phyloP scores from a whole-genome alignment of 1,140 invertebrate species.

The Pantala flavescens region DNA sequence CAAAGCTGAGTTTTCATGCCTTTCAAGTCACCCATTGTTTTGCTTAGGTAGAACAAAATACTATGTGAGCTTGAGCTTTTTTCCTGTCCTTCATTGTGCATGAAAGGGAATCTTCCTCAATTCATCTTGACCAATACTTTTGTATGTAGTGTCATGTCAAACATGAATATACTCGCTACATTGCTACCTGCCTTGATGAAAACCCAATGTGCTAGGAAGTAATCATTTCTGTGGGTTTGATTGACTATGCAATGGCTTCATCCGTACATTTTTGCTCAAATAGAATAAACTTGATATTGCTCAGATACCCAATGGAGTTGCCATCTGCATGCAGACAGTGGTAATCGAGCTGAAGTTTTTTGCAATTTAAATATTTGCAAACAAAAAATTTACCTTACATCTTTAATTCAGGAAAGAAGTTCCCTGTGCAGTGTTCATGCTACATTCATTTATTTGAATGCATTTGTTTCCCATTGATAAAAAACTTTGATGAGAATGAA shows the following conservation, averaged over 20 bases:
- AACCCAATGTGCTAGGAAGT: neutral
- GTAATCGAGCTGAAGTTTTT: too few relatives aligned
- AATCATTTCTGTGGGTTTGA: neutral
- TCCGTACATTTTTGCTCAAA: neutral
- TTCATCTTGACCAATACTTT: neutral
- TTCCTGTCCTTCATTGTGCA: neutral
- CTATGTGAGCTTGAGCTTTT: neutral
- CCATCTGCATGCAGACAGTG: too few relatives aligned
- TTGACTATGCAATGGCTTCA: neutral
- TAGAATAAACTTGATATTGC: neutral
- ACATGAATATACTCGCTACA: neutral
- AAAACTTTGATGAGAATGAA: too few relatives aligned
- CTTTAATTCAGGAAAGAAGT: too few relatives aligned
- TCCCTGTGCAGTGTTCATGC: too few relatives aligned
- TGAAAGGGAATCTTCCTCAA: neutral
- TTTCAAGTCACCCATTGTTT: neutral
- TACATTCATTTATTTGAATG: too few relatives aligned
- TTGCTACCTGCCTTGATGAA: neutral
- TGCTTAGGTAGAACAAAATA: neutral
- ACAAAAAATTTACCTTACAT: too few relatives aligned
- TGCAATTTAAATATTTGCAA: too few relatives aligned
- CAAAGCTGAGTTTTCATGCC: neutral
- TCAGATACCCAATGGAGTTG: too few relatives aligned
- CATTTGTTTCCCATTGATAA: too few relatives aligned
- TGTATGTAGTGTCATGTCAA: conserved; percentile 2